Percentiles rank a stretch among this genome's conserved stretches.
Conservation (phyloP, 2,113 vertebrate species). For the Rhabdomys dilectus region DNA sequence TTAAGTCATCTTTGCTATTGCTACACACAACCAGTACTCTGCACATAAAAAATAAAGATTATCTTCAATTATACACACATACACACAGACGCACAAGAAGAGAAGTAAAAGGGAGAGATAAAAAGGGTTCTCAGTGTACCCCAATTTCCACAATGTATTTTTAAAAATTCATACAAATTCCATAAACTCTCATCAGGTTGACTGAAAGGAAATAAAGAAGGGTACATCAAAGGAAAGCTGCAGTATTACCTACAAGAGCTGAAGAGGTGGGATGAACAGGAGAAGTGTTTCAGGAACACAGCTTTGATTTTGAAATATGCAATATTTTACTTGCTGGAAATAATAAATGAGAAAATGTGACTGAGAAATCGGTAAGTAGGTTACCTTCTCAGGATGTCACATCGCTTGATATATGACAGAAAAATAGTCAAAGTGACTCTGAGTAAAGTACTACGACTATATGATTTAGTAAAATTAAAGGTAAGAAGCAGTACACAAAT, state of each 20-base stretch:
- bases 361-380: not conserved
- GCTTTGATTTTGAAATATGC: not conserved
- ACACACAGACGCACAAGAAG: not conserved
- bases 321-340: not conserved
- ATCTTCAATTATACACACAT: not conserved
- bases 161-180: not conserved
- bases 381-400: not conserved
- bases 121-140: not conserved
- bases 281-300: not conserved
- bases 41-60: not conserved
- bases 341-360: not conserved
- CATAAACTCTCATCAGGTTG: not conserved
- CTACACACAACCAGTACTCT: not conserved
- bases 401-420: not conserved
- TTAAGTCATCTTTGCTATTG: not conserved
- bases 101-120: not conserved
- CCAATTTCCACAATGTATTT: not conserved
- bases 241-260: not conserved
- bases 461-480: not conserved
- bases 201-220: not conserved
- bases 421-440: not conserved
- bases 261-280: not conserved
- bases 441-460: not conserved
- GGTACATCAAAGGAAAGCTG: not conserved
- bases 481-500: not conserved